Evolutionary conservation across 2,113 vertebrate genomes (phyloP), one percentile per base, ranked within the genome.

Genomic region (Xenotilapia longispinis): DNA sequence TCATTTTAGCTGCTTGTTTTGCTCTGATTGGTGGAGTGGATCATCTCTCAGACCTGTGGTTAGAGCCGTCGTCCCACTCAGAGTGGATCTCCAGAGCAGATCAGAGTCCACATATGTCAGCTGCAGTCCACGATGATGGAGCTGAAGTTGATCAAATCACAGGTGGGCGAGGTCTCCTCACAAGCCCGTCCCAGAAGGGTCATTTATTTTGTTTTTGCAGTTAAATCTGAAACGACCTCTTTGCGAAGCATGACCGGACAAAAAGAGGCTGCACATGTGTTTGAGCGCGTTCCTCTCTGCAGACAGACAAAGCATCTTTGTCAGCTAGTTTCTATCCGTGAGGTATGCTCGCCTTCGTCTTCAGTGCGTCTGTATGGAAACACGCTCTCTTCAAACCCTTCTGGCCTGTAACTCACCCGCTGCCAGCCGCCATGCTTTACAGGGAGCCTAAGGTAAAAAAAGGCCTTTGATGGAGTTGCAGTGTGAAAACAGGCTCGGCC

Each of bases 91-190:
- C 68, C 38, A 26, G 68, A 73, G 65, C 21, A 6, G 65, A 26
- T 9, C 38, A 4, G 21, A 45, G 42, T 42, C 38, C 21, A 70
- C 0, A 9, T 70, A 42, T 5, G n/a, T 45, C 21, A 45, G 68
- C 65, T 45, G 65, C 38, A 45, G 21, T 26, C 14, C 21, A 73
- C 2, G 1, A 28, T 47, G 68, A 75, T 5, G 70, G 42, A 47
- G 23, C 6, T 19, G 70, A 75, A 1, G 70, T 28, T 0, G 0
- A 75, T 47, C 40, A 5, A 47, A 47, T 28, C 68, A 26, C 14
- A 26, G 21, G 21, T 28, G 9, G 21, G 40, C 6, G 42, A 0
- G 70, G 9, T 75, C 19, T 65, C 6, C 60, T 38, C 33, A 65
- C 60, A 65, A 5, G 10, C 23, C 42, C 15, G 4, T 28, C 70